Percentiles rank a stretch among this genome's conserved stretches.
Evolutionary conservation across 2,888 invertebrate genomes (phyloP).

Genomic region (Lumbricus terrestris): DNA sequence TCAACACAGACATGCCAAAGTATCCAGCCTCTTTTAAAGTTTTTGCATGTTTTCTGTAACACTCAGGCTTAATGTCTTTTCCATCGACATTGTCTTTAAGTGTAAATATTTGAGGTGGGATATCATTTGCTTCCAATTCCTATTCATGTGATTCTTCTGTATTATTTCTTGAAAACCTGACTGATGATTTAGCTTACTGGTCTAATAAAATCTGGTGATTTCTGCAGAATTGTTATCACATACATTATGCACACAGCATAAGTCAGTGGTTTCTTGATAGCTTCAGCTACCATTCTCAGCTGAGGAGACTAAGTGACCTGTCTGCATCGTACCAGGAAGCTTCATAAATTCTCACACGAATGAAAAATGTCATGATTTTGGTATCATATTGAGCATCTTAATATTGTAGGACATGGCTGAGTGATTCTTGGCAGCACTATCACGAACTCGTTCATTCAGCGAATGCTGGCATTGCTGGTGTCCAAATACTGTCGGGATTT

Average conservation of each 20-base stretch:
- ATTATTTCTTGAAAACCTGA: neutral
- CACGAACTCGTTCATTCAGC: conserved; percentile 24
- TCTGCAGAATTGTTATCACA: neutral
- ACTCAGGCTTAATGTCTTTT: too few relatives aligned
- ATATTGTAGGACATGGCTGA: conserved; percentile 32
- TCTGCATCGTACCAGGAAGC: too few relatives aligned
- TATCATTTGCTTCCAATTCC: neutral
- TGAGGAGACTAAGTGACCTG: too few relatives aligned
- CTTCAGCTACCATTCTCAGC: too few relatives aligned
- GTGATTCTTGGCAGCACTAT: conserved; percentile 33
- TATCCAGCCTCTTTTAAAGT: too few relatives aligned
- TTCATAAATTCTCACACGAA: too few relatives aligned
- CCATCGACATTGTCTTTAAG: neutral
- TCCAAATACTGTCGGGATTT: conserved; percentile 32
- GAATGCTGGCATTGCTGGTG: conserved; percentile 31
- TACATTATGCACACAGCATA: neutral
- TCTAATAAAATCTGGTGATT: too few relatives aligned
- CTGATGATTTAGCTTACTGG: neutral
- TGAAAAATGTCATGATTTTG: too few relatives aligned
- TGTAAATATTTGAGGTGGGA: neutral
- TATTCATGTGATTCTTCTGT: neutral
- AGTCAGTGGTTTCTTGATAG: neutral
- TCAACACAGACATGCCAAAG: too few relatives aligned
- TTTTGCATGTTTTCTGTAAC: too few relatives aligned
- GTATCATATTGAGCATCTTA: too few relatives aligned